These are phyloP conservation scores for Ametastegia equiseti DNA, from an alignment of 2,888 invertebrate genomes.

Conservation along the genomic window DNA sequence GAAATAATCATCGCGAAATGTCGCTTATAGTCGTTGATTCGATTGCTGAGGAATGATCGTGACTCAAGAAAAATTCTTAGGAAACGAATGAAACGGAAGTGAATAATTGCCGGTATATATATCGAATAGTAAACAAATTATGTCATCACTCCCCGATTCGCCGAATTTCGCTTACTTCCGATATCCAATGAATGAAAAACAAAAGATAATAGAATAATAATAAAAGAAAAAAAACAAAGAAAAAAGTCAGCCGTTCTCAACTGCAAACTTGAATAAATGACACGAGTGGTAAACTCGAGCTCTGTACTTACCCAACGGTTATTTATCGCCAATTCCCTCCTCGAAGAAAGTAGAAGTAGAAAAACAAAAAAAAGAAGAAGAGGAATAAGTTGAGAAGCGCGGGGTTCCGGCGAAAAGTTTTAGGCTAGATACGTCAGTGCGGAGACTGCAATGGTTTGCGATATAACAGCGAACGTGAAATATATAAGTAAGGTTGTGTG, in stretches of 20 bases:
- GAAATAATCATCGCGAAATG: neutral
- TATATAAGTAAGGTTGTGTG: neutral
- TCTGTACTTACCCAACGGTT: too few species aligned
- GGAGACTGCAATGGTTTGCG: conserved; percentile 4
- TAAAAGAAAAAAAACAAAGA: too few species aligned
- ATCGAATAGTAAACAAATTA: neutral
- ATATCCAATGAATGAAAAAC: too few species aligned
- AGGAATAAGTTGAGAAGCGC: neutral
- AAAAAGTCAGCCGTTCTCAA: too few species aligned
- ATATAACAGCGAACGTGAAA: neutral
- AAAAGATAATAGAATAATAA: too few species aligned
- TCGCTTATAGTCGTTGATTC: neutral
- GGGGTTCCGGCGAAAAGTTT: conserved; percentile 11
- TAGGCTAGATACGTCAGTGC: conserved; percentile 20
- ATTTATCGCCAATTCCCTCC: too few species aligned
- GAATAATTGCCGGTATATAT: neutral
- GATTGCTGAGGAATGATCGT: too few species aligned
- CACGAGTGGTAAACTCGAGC: too few species aligned
- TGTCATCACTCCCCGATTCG: neutral
- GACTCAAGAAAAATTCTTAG: neutral
- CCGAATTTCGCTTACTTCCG: too few species aligned
- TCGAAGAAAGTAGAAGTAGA: too few species aligned
- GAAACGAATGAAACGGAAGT: neutral
- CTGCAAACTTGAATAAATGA: too few species aligned
- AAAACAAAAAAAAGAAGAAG: too few species aligned